These are phyloP conservation scores for Channa argus DNA, from an alignment of 2,113 vertebrate genomes.

Conservation along the genomic window DNA sequence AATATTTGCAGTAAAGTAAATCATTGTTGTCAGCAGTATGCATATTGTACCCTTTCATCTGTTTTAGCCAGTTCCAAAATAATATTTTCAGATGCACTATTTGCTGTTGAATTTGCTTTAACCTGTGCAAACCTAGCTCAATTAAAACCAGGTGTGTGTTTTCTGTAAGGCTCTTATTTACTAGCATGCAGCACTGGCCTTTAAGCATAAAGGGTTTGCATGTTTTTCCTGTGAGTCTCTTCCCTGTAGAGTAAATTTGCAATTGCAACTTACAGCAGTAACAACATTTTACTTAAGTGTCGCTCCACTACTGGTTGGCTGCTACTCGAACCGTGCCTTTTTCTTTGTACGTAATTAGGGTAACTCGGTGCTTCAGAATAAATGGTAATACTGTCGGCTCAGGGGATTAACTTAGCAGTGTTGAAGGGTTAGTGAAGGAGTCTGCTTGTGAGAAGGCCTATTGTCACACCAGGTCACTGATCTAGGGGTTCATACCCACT, in stretches of 20 bases:
- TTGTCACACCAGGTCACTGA: constrained; percentile 78
- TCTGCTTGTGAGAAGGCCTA: constrained; percentile 71
- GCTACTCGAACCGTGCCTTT: constrained; percentile 68
- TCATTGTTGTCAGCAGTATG: too few species aligned
- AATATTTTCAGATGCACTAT: not conserved
- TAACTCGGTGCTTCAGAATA: constrained; percentile 64
- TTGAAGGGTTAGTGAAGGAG: constrained; percentile 74
- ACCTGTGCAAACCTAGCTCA: too few species aligned
- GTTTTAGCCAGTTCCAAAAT: not conserved
- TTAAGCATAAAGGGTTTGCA: not conserved
- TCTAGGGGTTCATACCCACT: constrained; percentile 75
- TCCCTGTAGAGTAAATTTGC: constrained; percentile 26
- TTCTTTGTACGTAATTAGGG: constrained; percentile 69
- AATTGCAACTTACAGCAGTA: constrained; percentile 54
- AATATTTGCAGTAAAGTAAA: too few species aligned
- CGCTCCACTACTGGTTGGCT: constrained; percentile 37
- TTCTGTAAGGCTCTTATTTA: not conserved
- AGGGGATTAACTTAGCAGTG: constrained; percentile 79
- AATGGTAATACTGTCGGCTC: constrained; percentile 66
- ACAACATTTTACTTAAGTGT: constrained; percentile 54
- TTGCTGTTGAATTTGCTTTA: not conserved
- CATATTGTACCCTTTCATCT: not conserved
- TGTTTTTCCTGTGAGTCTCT: constrained; percentile 31
- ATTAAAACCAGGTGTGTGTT: not conserved
- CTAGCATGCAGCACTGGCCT: not conserved